phyloP scores from a whole-genome alignment of 1,140 invertebrate genomes.

The Brachionus rotundiformis region DNA sequence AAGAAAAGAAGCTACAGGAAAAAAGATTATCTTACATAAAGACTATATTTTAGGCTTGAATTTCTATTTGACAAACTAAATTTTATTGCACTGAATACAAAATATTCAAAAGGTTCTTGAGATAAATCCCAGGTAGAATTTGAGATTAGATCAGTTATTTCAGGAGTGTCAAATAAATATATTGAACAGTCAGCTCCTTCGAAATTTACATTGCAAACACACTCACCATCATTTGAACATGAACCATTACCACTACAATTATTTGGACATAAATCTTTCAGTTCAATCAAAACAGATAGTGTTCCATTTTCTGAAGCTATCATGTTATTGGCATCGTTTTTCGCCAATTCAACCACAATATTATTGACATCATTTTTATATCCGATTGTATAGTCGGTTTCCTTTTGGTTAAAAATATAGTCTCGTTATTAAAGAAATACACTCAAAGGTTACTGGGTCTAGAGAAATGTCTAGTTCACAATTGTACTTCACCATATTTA shows the following conservation, averaged over 20 bases:
- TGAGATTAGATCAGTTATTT: neutral
- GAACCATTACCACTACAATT: neutral
- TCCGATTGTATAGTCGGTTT: slow-evolving; percentile 5
- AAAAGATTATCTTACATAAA: neutral
- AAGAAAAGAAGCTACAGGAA: neutral
- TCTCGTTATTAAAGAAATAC: no score
- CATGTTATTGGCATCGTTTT: neutral
- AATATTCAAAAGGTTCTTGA: neutral
- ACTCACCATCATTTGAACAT: neutral
- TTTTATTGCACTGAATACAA: neutral
- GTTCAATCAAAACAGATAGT: neutral
- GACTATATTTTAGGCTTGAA: neutral
- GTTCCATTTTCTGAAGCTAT: neutral
- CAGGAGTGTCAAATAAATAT: neutral
- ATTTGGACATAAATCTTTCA: slow-evolving; percentile 2
- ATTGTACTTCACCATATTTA: neutral
- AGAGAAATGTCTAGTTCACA: neutral
- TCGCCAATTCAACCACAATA: neutral
- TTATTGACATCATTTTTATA: slow-evolving; percentile 8
- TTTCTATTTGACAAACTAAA: neutral
- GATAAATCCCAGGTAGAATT: neutral
- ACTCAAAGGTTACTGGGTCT: neutral
- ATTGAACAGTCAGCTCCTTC: neutral
- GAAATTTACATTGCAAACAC: neutral
- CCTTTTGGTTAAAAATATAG: no score